Evolutionary conservation across 2,113 vertebrate species (phyloP), one percentile per base, ranked within the genome.

Genomic region (Pica pica): DNA sequence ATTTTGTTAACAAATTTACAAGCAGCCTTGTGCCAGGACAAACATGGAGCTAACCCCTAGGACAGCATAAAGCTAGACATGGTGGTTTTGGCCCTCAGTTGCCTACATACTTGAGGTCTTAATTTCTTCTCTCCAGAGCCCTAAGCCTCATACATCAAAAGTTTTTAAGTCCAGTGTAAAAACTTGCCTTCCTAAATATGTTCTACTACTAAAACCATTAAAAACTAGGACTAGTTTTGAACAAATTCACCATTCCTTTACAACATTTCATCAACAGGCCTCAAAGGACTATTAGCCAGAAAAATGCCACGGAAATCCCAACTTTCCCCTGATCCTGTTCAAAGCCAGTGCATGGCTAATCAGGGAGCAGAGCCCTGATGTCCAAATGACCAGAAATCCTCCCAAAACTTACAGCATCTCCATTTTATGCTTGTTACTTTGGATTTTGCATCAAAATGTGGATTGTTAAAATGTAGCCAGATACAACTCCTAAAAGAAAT

Each of bases 1-100:
- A 55, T 65, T 95, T 95, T 91, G 37, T 68, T 96, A 96, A 92
- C 71, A 95, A 80, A 97, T 95, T 96, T 97, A 91, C 73, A 94
- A 92, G 86, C 19, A 92, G 52, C 41, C 28, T 37, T 55, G 49
- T 68, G 86, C 74, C 85, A 93, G 76, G 56, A 88, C 49, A 95
- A 91, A 93, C 35, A 47, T 55, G 52, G 46, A 74, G 28, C 59
- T 91, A 64, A 59, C 50, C 74, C 49, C 13, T 49, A 93, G 83
- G 83, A 90, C 53, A 96, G 69, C 22, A 56, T 13, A 57, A 77
- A 97, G 53, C 85, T 80, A 68, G 76, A 93, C 56, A 68, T 61
- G 30, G 28, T 87, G 78, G 2, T 26, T 96, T 92, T 95, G 82
- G 59, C 80, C 59, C 64, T 96, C 49, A 39, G 31, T 33, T 52